These are phyloP conservation scores for Pan troglodytes DNA, from an alignment of 2,113 vertebrate genomes.

Conservation along the genomic window DNA sequence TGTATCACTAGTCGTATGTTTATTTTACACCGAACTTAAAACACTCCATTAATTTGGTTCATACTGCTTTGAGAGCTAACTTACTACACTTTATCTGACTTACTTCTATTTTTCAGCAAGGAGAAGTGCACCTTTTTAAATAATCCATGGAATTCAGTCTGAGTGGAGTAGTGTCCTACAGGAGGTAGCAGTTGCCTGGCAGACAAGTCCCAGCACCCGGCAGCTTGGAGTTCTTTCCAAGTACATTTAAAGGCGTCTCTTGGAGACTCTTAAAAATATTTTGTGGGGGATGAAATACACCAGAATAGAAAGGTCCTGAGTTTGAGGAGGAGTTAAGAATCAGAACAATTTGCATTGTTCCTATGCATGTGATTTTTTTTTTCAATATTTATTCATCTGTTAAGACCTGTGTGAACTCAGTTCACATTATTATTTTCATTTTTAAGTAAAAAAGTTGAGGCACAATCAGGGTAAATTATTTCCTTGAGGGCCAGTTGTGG, in stretches of 20 bases:
- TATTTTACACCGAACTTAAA: conserved; percentile 29
- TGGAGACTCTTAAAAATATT: not conserved
- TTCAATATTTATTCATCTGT: not conserved
- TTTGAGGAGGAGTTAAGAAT: not conserved
- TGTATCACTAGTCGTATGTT: not conserved
- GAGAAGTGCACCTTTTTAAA: not conserved
- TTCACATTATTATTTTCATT: not conserved
- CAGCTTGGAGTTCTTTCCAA: not conserved
- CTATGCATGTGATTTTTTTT: not conserved
- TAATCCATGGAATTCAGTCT: not conserved
- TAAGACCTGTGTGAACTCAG: not conserved
- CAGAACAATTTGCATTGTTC: not conserved
- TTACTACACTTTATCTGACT: conserved; percentile 14
- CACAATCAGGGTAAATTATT: not conserved
- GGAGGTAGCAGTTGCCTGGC: not conserved
- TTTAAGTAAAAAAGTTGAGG: not conserved
- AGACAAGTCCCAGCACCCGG: not conserved
- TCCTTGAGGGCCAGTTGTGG: not conserved
- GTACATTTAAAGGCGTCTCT: not conserved
- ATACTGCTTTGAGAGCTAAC: not conserved
- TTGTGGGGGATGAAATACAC: not conserved
- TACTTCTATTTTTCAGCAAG: conserved; percentile 3
- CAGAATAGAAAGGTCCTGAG: not conserved
- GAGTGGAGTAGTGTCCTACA: not conserved
- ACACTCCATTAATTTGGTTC: conserved; percentile 47